Base-by-base conservation (phyloP, 1,140 invertebrate species). In the Ceratosolen fusciceps region DNA sequence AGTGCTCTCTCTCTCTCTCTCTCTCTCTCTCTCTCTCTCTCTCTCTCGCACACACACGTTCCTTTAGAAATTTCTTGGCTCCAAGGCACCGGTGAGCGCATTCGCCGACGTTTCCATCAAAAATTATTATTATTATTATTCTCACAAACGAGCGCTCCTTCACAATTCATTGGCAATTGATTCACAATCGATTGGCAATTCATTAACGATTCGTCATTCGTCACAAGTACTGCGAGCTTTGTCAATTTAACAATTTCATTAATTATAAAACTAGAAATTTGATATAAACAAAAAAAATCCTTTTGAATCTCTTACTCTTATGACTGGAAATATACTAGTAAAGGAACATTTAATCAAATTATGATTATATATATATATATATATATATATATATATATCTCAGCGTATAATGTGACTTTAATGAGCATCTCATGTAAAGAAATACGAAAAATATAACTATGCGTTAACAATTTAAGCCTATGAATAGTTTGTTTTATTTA, bases 21-120 rank as follows among this genome's bases (percentile, higher is more conserved):
- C n/a, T n/a, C 82, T 80, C 56, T 80, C 83, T 70, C 82, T 84
- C 74, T 81, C 83, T 80, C 83, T 87, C 54, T n/a, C 82, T 80
- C 56, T 80, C 83, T 70, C 82, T 84, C 74, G 81, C 83, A 79
- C 83, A 86, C 54, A 31, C 10, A 26, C 43, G 26, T 83, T 73
- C 73, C 54, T 78, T 82, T 77, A 56, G 71, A 26, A 49, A 86
- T 83, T 85, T 87, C 83, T 82, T 77, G 75, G 82, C 82, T 76
- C 60, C 79, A 79, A 73, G 49, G 54, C 60, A 71, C 47, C 56
- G 65, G 65, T 31, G 56, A 79, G 65, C 34, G 60, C 47, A 60
- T 43, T 47, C 39, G n/a, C 60, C 60, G 60, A 65, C 60, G 16
- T 65, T 65, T 37, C 60, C 5, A 37, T 65, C 60, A 8, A 34